phyloP scores from a whole-genome alignment of 2,113 vertebrate genomes.

The Ciconia boyciana region DNA sequence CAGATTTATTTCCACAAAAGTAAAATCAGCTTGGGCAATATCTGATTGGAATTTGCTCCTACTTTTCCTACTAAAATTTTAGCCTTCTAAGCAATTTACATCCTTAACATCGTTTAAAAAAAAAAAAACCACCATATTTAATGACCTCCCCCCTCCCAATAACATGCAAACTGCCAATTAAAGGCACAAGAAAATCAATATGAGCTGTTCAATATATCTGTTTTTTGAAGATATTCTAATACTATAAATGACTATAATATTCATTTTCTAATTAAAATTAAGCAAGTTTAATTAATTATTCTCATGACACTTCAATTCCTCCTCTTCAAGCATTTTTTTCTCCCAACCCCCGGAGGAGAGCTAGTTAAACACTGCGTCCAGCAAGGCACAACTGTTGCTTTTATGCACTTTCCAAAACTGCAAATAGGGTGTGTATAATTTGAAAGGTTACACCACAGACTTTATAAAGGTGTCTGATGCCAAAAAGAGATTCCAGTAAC shows the following conservation, averaged over 20 bases:
- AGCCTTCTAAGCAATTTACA: neutral
- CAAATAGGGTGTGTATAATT: neutral
- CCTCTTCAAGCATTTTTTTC: rapidly evolving
- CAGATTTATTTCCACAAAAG: neutral
- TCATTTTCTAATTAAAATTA: neutral
- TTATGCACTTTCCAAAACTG: neutral
- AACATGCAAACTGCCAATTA: neutral
- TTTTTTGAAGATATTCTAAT: neutral
- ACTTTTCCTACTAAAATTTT: neutral
- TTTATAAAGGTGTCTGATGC: rapidly evolving
- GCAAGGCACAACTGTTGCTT: conserved; percentile 64
- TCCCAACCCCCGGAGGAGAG: rapidly evolving
- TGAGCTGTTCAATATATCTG: neutral
- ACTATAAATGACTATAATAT: rapidly evolving
- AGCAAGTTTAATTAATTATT: neutral
- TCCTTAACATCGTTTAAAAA: rapidly evolving
- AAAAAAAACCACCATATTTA: neutral
- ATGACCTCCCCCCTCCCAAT: rapidly evolving
- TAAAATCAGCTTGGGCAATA: neutral
- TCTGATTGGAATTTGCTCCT: neutral
- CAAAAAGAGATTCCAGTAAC: neutral
- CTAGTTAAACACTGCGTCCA: neutral
- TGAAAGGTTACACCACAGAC: neutral
- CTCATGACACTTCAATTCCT: neutral
- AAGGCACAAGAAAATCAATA: neutral